Conservation (phyloP, 53 echinoderm and acorn worm genomes). For the Zoroaster sp. region DNA sequence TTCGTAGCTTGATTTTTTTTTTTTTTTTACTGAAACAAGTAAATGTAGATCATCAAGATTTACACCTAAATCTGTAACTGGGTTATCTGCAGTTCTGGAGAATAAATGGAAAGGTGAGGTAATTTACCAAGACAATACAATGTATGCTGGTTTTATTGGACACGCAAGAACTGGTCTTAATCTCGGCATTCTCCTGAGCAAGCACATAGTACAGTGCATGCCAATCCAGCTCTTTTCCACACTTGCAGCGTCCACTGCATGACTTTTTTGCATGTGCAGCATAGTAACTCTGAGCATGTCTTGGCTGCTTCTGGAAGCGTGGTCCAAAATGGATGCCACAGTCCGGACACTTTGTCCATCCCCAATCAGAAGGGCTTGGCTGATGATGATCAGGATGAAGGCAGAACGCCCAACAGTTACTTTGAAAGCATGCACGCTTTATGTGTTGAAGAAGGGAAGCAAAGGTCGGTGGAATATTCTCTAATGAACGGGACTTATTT, state of each 20-base stretch:
- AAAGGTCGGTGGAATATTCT: slow-evolving; percentile 42
- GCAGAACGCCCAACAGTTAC: slow-evolving; percentile 27
- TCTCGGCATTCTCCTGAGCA: background rate
- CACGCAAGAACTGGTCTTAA: background rate
- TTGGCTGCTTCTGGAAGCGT: slow-evolving; percentile 68
- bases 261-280: slow-evolving; percentile 66
- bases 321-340: slow-evolving; percentile 66
- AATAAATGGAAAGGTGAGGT: no score
- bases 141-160: background rate
- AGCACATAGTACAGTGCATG: background rate
- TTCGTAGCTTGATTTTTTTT: no score
- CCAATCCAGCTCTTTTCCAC: slow-evolving; percentile 52
- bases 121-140: background rate
- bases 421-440: slow-evolving; percentile 51
- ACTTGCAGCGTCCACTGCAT: slow-evolving; percentile 63
- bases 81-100: no score
- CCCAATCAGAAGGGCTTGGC: slow-evolving; percentile 61
- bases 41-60: no score
- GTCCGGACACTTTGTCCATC: slow-evolving; percentile 9
- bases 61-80: no score
- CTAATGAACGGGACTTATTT: slow-evolving; percentile 15
- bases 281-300: slow-evolving; percentile 68
- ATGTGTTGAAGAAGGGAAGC: slow-evolving; percentile 56
- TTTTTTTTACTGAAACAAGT: no score
- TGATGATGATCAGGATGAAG: slow-evolving; percentile 40